Conservation (phyloP, 2,113 vertebrate genomes). For the Octodon degus region DNA sequence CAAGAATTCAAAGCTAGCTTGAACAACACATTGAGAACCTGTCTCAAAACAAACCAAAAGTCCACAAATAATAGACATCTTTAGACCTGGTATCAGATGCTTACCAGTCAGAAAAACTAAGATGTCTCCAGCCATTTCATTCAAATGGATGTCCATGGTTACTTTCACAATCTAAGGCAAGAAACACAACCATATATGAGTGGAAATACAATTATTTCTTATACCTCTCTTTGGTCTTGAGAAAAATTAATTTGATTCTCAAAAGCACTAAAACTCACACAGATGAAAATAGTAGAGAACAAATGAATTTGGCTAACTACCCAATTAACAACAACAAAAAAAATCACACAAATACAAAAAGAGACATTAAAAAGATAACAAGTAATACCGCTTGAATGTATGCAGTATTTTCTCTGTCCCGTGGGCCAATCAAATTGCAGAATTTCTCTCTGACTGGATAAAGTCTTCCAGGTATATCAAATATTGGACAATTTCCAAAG, state of each 20-base stretch:
- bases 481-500: conserved; percentile 92
- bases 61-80: neutral
- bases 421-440: conserved; percentile 93
- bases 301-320: conserved; percentile 42
- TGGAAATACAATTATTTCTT: neutral
- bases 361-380: conserved; percentile 49
- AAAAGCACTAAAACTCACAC: conserved; percentile 7
- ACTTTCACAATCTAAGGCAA: conserved; percentile 93
- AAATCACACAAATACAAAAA: conserved; percentile 42
- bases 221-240: neutral
- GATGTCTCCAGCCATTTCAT: conserved; percentile 94
- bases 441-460: conserved; percentile 94
- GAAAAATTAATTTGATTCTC: conserved; percentile 46
- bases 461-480: conserved; percentile 94
- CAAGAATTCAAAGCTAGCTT: neutral
- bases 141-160: conserved; percentile 93
- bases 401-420: conserved; percentile 91
- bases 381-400: conserved; percentile 94
- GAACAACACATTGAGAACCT: neutral
- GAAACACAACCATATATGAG: conserved; percentile 37
- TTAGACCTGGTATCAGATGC: conserved; percentile 58
- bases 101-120: conserved; percentile 97
- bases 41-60: neutral
- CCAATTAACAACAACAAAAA: conserved; percentile 29
- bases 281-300: conserved; percentile 23